These are phyloP conservation scores for Synergus japonicus DNA, from an alignment of 2,888 invertebrate genomes.

Conservation along the genomic window DNA sequence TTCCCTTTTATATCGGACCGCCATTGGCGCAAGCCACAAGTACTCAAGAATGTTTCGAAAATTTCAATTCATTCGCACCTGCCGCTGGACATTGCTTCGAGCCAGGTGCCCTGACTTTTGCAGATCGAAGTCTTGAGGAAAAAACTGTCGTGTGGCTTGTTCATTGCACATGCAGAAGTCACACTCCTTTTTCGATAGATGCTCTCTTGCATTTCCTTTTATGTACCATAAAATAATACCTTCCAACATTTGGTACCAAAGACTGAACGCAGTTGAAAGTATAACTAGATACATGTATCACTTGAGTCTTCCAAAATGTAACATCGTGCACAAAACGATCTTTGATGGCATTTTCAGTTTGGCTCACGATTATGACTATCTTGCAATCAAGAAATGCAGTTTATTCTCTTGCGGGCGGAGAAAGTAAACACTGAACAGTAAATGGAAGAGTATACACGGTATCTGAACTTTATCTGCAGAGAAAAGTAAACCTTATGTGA, in stretches of 20 bases:
- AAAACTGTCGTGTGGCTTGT: not conserved
- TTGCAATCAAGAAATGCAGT: not conserved
- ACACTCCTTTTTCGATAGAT: not conserved
- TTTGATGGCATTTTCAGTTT: not conserved
- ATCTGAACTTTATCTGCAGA: not conserved
- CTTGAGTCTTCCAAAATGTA: not conserved
- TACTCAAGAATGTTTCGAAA: slow-evolving; percentile 30
- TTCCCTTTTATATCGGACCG: slow-evolving; percentile 16
- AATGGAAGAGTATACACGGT: not conserved
- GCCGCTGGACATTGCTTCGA: slow-evolving; percentile 23
- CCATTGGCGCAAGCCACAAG: slow-evolving; percentile 35
- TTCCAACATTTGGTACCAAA: not conserved
- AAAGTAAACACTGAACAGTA: not conserved
- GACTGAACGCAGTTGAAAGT: too few species aligned
- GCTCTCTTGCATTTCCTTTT: not conserved
- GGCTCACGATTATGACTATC: not conserved
- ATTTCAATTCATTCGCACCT: slow-evolving; percentile 49
- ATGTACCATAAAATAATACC: not conserved
- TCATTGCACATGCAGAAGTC: not conserved
- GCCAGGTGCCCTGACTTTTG: slow-evolving; percentile 18
- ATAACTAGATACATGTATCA: not conserved
- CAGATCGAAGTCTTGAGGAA: slow-evolving; percentile 4
- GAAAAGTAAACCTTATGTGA: not conserved
- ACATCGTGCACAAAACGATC: not conserved
- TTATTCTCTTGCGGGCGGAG: not conserved